A percentile compares a stretch with the other conserved stretches of the same genome.
Conservation (phyloP, 2,113 vertebrate genomes). For the Sander lucioperca region DNA sequence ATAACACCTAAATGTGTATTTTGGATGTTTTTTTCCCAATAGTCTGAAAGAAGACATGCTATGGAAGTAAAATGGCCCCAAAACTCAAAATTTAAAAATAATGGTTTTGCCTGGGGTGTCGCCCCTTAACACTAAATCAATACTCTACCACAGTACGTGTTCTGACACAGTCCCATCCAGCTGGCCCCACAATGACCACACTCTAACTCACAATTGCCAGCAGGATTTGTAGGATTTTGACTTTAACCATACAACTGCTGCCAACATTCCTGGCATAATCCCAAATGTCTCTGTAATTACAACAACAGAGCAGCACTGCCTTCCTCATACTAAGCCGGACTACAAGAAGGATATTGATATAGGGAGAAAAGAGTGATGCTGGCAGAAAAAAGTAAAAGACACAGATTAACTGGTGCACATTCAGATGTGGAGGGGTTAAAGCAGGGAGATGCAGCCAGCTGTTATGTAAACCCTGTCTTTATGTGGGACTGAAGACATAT, state of each 20-base stretch:
- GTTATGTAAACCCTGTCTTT: conserved; percentile 29
- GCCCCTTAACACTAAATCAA: background rate
- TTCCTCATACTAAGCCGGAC: conserved; percentile 4
- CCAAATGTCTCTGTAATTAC: conserved; percentile 35
- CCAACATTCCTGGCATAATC: conserved; percentile 16
- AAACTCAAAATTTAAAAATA: too few species aligned
- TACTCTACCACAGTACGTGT: background rate
- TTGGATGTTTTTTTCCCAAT: too few species aligned
- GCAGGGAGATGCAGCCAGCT: conserved; percentile 15
- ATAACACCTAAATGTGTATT: too few species aligned
- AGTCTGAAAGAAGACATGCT: too few species aligned
- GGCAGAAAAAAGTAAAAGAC: background rate
- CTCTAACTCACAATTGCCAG: background rate
- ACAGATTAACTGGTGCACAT: conserved; percentile 6
- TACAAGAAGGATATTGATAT: conserved; percentile 14
- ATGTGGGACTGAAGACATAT: conserved; percentile 34
- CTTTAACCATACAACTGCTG: conserved; percentile 7
- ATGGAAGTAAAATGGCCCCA: too few species aligned
- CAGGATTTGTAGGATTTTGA: conserved; percentile 24
- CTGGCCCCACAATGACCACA: conserved; percentile 8
- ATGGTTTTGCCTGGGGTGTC: too few species aligned
- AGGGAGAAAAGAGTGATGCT: background rate
- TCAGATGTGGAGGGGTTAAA: conserved; percentile 14
- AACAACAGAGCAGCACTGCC: conserved; percentile 9
- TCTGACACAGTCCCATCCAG: conserved; percentile 15